Evolutionary conservation across 2,888 invertebrate species (phyloP).

Genomic region (Dolichomitus sp.): DNA sequence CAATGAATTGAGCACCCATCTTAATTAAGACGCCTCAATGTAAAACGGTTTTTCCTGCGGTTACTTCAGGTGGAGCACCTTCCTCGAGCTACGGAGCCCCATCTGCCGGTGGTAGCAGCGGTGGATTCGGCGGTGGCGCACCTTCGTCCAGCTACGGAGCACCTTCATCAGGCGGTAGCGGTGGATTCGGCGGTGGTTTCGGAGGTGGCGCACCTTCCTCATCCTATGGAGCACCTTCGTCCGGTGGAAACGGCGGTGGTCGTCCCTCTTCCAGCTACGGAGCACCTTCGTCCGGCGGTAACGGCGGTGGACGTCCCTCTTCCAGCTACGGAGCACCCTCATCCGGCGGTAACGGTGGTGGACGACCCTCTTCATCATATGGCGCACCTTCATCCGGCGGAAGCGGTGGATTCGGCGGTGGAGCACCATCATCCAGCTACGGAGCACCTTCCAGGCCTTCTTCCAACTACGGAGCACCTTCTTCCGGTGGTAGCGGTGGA

Average conservation of each 20-base stretch:
- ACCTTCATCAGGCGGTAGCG: conserved; percentile 76
- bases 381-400: conserved; percentile 73
- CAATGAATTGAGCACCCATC: neutral
- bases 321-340: conserved; percentile 75
- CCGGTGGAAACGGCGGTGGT: conserved; percentile 72
- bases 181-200: conserved; percentile 73
- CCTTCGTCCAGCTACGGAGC: conserved; percentile 78
- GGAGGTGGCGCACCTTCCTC: conserved; percentile 67
- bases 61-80: conserved; percentile 55
- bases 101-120: conserved; percentile 67
- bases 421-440: conserved; percentile 72
- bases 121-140: conserved; percentile 70
- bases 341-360: conserved; percentile 73
- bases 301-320: conserved; percentile 78
- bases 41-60: neutral
- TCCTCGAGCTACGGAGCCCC: conserved; percentile 76
- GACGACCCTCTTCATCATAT: conserved; percentile 77
- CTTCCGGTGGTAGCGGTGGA: conserved; percentile 55
- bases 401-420: conserved; percentile 73
- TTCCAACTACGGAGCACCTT: conserved; percentile 74
- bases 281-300: conserved; percentile 80
- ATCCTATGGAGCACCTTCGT: conserved; percentile 48
- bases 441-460: conserved; percentile 76
- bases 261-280: conserved; percentile 84
- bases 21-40: neutral